Evolutionary conservation across 2,797 vertebrate species (phyloP).

Genomic region (Anguilla pacifica): DNA sequence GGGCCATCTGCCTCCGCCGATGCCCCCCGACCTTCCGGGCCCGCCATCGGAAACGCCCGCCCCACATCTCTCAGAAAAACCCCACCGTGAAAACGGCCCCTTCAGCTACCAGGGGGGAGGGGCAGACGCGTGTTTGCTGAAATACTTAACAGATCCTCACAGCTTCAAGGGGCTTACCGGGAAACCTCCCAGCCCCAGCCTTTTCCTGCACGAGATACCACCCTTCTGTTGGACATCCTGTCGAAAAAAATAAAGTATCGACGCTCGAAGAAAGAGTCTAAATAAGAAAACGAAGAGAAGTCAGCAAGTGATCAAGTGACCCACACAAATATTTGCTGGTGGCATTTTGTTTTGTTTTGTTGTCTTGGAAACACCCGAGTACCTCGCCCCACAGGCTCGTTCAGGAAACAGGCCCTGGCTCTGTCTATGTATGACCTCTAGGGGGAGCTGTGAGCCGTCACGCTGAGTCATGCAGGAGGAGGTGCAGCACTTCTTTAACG

Average conservation of each 20-base stretch:
- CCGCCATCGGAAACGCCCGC: conserved; percentile 49
- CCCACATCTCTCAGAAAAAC: conserved; percentile 38
- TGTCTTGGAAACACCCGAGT: neutral
- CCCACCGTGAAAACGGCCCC: conserved; percentile 37
- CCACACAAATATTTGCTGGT: conserved; percentile 24
- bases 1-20: conserved; percentile 5
- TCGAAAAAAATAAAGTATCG: neutral
- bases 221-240: conserved; percentile 13
- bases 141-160: neutral
- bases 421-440: neutral
- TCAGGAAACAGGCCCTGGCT: neutral
- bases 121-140: neutral
- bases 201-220: conserved; percentile 29
- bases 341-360: neutral
- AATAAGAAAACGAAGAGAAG: neutral
- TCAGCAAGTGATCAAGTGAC: neutral
- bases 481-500: conserved; percentile 77
- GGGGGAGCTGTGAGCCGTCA: conserved; percentile 29
- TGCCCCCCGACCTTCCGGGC: conserved; percentile 35
- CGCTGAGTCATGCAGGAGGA: conserved; percentile 67
- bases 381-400: neutral
- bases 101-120: conserved; percentile 28
- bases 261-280: neutral
- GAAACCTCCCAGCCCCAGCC: conserved; percentile 10
- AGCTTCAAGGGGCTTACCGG: conserved; percentile 33